A percentile compares a stretch with the other conserved stretches of the same genome.
phyloP scores from a whole-genome alignment of 2,888 invertebrate species.

The Philereme vetulata region DNA sequence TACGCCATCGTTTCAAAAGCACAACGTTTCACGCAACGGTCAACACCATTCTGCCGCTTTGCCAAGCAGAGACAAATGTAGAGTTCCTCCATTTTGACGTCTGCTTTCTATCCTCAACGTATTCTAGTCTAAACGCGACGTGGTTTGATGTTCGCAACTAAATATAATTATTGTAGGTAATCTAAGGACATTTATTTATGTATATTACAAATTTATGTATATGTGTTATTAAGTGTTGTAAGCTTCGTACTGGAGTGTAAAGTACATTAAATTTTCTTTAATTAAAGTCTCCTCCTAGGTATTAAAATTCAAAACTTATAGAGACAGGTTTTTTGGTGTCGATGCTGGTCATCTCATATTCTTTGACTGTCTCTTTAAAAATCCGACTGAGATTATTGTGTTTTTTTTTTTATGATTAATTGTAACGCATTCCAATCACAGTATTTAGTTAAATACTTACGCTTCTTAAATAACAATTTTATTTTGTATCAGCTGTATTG shows the following conservation, averaged over 20 bases:
- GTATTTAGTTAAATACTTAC: constrained; percentile 42
- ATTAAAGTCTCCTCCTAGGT: constrained; percentile 69
- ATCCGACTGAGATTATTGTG: constrained; percentile 62
- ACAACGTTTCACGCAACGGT: constrained; percentile 52
- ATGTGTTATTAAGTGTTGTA: constrained; percentile 75
- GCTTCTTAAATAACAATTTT: constrained; percentile 39
- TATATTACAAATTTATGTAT: constrained; percentile 57
- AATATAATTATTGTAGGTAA: constrained; percentile 73
- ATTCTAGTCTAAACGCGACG: constrained; percentile 82
- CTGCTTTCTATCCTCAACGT: constrained; percentile 83
- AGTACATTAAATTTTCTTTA: constrained; percentile 68
- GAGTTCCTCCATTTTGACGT: constrained; percentile 71
- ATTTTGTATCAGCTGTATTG: constrained; percentile 54
- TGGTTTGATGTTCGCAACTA: constrained; percentile 78
- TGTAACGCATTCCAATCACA: constrained; percentile 77
- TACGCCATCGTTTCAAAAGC: constrained; percentile 52
- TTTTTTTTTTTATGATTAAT: constrained; percentile 54
- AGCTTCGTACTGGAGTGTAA: constrained; percentile 69
- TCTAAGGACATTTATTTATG: constrained; percentile 69
- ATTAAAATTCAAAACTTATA: constrained; percentile 47
- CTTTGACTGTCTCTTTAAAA: constrained; percentile 52
- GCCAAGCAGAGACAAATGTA: constrained; percentile 69
- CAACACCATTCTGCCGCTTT: constrained; percentile 61
- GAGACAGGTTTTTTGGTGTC: constrained; percentile 56
- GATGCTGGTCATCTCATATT: constrained; percentile 69